These are phyloP conservation scores for Rhinichthys osculus DNA, from an alignment of 2,797 vertebrate genomes.

Conservation along the genomic window DNA sequence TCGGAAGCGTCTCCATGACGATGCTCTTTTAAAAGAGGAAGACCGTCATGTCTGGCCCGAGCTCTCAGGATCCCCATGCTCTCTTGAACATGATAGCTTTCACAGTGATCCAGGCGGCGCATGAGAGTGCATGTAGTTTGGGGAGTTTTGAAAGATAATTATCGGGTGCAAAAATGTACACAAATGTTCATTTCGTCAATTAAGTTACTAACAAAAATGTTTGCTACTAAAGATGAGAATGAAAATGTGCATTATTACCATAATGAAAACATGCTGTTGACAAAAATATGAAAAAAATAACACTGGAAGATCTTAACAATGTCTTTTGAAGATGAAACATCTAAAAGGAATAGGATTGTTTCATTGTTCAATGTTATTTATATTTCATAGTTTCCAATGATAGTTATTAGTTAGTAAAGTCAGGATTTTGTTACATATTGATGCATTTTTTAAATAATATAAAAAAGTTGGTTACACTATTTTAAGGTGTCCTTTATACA, in stretches of 20 bases:
- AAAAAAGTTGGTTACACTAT: not conserved
- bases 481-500: no score
- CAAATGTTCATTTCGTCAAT: not conserved
- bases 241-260: not conserved
- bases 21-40: slow-evolving; percentile 58
- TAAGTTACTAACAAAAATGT: not conserved
- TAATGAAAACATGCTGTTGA: not conserved
- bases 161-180: not conserved
- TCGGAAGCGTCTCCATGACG: slow-evolving; percentile 56
- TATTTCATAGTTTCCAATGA: not conserved
- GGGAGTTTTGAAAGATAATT: slow-evolving; percentile 24
- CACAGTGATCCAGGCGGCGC: slow-evolving; percentile 43
- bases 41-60: slow-evolving; percentile 43
- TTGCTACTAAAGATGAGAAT: not conserved
- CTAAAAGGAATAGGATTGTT: not conserved
- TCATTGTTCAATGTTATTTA: not conserved
- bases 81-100: slow-evolving; percentile 61
- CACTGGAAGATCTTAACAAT: not conserved
- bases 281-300: not conserved
- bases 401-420: not conserved
- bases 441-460: not conserved
- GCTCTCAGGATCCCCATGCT: slow-evolving; percentile 48
- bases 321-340: not conserved
- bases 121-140: slow-evolving; percentile 22
- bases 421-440: not conserved